A percentile compares a stretch with the other conserved stretches of the same genome.
phyloP scores from a whole-genome alignment of 2,797 vertebrate species.

The Anguilla pacifica region DNA sequence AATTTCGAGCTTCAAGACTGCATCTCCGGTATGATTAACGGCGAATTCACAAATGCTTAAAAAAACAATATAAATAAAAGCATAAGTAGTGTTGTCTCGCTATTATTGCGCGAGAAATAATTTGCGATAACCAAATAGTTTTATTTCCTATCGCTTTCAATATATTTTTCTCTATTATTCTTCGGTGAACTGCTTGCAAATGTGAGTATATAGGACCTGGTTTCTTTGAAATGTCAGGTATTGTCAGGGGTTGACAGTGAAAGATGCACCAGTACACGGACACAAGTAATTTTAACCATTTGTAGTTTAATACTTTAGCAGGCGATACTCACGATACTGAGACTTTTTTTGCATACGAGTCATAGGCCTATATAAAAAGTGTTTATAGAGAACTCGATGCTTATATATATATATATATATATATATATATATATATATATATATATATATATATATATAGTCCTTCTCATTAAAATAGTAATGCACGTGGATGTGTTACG shows the following conservation, averaged over 20 bases:
- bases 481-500: background rate
- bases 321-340: background rate
- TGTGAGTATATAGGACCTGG: background rate
- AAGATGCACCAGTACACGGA: background rate
- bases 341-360: background rate
- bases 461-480: background rate
- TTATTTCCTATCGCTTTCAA: background rate
- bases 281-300: background rate
- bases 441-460: too few relatives aligned
- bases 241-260: background rate
- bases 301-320: background rate
- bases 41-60: constrained; percentile 34
- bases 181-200: background rate
- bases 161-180: background rate
- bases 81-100: too few relatives aligned
- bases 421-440: too few relatives aligned
- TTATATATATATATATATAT: background rate
- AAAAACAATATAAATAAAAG: too few relatives aligned
- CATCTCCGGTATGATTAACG: constrained; percentile 43
- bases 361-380: background rate
- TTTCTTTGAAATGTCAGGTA: background rate
- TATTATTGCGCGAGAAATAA: background rate
- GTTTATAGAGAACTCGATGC: background rate
- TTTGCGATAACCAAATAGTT: too few relatives aligned
- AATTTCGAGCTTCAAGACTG: constrained; percentile 49